Evolutionary conservation across 2,888 invertebrate species (phyloP), one percentile per base, ranked within the genome.

Genomic region (Plagodis pulveraria): DNA sequence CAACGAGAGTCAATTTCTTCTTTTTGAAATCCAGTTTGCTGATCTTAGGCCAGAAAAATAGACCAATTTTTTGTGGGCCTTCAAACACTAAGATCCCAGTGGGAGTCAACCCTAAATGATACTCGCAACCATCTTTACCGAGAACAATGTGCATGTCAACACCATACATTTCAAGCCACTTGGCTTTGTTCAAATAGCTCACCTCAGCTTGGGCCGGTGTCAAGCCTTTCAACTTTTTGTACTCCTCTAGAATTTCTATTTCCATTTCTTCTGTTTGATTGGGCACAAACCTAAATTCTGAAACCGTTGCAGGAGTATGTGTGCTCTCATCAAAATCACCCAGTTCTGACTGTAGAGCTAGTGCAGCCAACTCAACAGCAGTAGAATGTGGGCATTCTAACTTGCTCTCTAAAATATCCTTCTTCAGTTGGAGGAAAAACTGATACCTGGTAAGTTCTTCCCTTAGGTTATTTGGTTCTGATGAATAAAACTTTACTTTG

Each of bases 11-110:
- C 49, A 99, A 89, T 86, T 99, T 99, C 88, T 99, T 99, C 88
- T 98, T 98, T 85, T 99, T 99, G 82, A 99, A 99, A 88, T 99
- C 99, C 54, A 99, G 91, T 84, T 98, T 97, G 64, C 98, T 98
- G 74, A 99, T 99, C 93, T 99, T 99, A 2, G 99, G 99, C 98
- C 99, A 99, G 85, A 99, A 99, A 89, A 99, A 99, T 12, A 99
- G 93, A 0, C 99, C 99, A 74, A 99, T 99, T 92, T 99, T 99
- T 82, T 98, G 97, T 54, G 95, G 95, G 33, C 98, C 98, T 87
- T 99, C 99, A 88, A 99, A 99, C 6, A 99, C 99, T 54, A 99
- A 94, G 78, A 99, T 98, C 0, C 99, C 99, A 9, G 99, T 99
- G 43, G 99, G 99, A 9, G 99, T 99, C 58, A 99, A 93, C 1